Evolutionary conservation across 2,888 invertebrate species (phyloP).

Genomic region (Pachydiplax longipennis): DNA sequence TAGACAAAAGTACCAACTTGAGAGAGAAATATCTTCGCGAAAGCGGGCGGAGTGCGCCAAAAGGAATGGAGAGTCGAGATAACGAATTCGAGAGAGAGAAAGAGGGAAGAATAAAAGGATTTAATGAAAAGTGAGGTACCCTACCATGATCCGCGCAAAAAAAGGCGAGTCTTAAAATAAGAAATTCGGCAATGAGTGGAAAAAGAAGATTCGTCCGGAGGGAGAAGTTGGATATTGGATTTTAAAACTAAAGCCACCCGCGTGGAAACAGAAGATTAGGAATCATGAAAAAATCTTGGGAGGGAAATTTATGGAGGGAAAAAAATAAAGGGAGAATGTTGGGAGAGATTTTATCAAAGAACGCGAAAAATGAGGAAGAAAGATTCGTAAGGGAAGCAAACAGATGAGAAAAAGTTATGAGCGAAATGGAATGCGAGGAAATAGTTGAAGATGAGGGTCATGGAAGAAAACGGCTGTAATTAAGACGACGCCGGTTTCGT

Average conservation of each 20-base stretch:
- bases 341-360: background rate
- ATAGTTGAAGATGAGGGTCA: too few relatives aligned
- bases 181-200: background rate
- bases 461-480: too few relatives aligned
- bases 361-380: background rate
- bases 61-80: background rate
- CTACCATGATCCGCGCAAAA: background rate
- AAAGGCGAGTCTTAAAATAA: background rate
- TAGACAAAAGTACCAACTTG: background rate
- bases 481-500: too few relatives aligned
- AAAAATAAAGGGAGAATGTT: background rate
- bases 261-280: constrained; percentile 23
- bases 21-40: background rate
- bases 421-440: background rate
- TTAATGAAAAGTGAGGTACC: background rate
- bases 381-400: background rate
- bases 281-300: background rate
- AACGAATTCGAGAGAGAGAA: background rate
- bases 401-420: background rate
- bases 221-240: background rate
- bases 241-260: constrained; percentile 1
- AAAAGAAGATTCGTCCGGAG: background rate
- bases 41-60: background rate
- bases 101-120: background rate
- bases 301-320: background rate